Base-by-base conservation (phyloP, 2,797 vertebrate genomes). In the Coranthus polyacanthus region DNA sequence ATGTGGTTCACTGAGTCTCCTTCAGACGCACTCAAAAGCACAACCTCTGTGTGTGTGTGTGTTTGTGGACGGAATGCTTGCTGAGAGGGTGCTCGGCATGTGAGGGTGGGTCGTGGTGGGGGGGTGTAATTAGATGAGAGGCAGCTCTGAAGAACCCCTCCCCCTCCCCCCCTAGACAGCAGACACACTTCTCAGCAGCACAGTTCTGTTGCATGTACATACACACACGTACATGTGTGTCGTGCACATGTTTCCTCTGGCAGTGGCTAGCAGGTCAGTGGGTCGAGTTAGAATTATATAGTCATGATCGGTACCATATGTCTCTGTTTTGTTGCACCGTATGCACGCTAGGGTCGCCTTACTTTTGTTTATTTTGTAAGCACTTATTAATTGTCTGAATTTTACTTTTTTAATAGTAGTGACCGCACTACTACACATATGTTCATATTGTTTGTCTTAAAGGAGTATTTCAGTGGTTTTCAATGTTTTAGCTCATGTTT, bases 261-360 rank as follows among this genome's bases (percentile, higher is more conserved):
- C 81, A 65, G 60, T 42, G 64, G 66, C 69, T 78, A 24, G 42
- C 78, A 81, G 90, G 91, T 92, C 89, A 90, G 12, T 45, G 65
- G 85, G 88, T 92, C 70, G 75, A 73, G 61, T 29, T 71, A 60
- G 77, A 89, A 86, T 90, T 61, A 84, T 79, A 82, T 64, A 64
- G 79, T 84, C 82, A 67, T 89, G 91, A 93, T 91, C 85, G 79
- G 78, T 46, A 74, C 87, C 91, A 91, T 87, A 90, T 92, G 92
- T 64, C 56, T 69, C 29, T 62, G 55, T 80, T 66, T 67, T 32
- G 36, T 56, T 78, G 60, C 58, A 56, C 29, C 12, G 7, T 36
- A 36, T 52, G 42, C 26, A 38, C 55, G 44, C 42, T 12, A 17
- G 12, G 44, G 10, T 55, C 8, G 32, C 37, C 21, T 32, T 46